Evolutionary conservation across 2,888 invertebrate genomes (phyloP), one percentile per base, ranked within the genome.

Genomic region (Drosophila formosana): DNA sequence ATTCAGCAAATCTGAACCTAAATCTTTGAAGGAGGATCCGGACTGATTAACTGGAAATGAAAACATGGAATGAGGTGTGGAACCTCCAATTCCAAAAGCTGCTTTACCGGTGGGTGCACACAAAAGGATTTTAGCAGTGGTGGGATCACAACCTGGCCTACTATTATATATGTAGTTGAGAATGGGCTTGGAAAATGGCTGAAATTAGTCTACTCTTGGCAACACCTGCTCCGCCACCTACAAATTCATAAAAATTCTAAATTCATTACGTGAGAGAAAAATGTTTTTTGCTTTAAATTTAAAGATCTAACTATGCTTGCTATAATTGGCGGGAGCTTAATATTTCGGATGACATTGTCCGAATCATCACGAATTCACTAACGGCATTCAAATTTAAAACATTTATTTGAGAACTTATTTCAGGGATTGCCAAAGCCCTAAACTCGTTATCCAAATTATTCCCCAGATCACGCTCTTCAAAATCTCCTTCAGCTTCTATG

Each of bases 61-160:
- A 50, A 53, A 66, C 55, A 66, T 61, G 5, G 50, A 32, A 39
- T 58, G 58, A 11, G 47, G 58, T 3, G 53, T 66, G 3, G 53
- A 66, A n/a, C 45, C 45, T 28, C 41, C n/a, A 34, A 49, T 53
- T 34, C 57, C 49, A 18, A 61, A 65, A 25, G 43, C 49, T 3
- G 50, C 34, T 43, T 64, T 64, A 13, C 30, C 47, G 9, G 39
- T 49, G 5, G 53, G 50, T 3, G 45, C 57, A 37, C 57, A 64
- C 26, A 30, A 23, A 49, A 18, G 18, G 18, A 7, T 56, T n/a
- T n/a, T n/a, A n/a, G n/a, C n/a, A n/a, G n/a, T n/a, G n/a, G n/a
- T n/a, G n/a, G n/a, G n/a, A n/a, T n/a, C 45, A 4, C 18, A 43
- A 26, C 66, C 60, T 9, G 34, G 43, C 8, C 32, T n/a, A 23